A percentile compares a stretch with the other conserved stretches of the same genome.
Conservation (phyloP, 2,797 vertebrate species). For the Chaunax sp. region DNA sequence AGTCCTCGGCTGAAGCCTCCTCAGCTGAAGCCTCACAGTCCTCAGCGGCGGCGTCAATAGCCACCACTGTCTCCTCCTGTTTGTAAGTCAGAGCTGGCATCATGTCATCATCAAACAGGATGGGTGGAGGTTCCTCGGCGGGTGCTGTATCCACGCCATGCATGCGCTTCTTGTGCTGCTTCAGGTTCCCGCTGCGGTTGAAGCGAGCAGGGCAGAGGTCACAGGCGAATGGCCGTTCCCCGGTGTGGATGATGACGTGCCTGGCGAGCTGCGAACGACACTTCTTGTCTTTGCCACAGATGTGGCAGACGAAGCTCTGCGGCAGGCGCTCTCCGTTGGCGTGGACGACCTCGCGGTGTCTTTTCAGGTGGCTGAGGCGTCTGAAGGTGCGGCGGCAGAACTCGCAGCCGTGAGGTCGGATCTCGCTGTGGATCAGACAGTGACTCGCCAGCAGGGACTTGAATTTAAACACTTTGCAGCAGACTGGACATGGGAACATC, state of each 20-base stretch:
- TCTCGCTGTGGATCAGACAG: constrained; percentile 60
- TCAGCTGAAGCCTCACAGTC: background rate
- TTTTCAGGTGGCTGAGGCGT: constrained; percentile 71
- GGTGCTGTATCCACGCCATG: constrained; percentile 33
- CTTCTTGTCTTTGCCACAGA: constrained; percentile 76
- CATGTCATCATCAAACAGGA: constrained; percentile 60
- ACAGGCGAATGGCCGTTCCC: constrained; percentile 67
- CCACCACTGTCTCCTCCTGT: constrained; percentile 56
- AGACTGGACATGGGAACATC: constrained; percentile 51
- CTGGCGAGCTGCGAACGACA: constrained; percentile 73
- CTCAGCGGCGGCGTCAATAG: accelerated
- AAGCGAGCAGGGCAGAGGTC: constrained; percentile 66
- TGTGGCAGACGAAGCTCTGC: constrained; percentile 61
- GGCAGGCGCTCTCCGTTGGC: constrained; percentile 53
- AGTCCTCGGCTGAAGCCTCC: accelerated
- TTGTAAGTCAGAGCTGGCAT: constrained; percentile 29
- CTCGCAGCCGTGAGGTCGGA: constrained; percentile 61
- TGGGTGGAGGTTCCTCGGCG: constrained; percentile 4
- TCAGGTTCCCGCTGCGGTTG: constrained; percentile 73
- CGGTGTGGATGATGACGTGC: constrained; percentile 71
- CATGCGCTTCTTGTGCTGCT: constrained; percentile 72
- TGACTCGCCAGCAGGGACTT: constrained; percentile 65
- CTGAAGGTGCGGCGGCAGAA: constrained; percentile 71
- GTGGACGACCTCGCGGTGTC: constrained; percentile 67
- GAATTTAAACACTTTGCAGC: constrained; percentile 60